phyloP scores from a whole-genome alignment of 2,113 vertebrate species.

The Dipodomys stephensi region DNA sequence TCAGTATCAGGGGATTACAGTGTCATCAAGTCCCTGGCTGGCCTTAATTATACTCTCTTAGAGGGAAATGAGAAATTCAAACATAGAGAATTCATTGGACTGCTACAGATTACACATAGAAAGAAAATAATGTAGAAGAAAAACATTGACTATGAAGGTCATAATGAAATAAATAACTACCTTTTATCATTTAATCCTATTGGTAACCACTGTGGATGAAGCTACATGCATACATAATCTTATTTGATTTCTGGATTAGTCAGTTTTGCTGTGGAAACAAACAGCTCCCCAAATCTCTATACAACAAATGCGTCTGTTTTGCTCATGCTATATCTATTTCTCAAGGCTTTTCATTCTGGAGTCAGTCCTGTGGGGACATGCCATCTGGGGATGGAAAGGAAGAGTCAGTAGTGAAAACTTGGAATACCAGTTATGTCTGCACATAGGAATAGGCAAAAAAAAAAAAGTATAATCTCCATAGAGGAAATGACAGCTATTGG shows the following conservation, averaged over 20 bases:
- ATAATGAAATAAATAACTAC: conserved; percentile 1
- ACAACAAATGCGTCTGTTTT: conserved; percentile 1
- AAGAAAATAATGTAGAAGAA: conserved; percentile 34
- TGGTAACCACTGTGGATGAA: background rate
- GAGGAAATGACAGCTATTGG: background rate
- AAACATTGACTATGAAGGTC: conserved; percentile 21
- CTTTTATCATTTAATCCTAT: conserved; percentile 18
- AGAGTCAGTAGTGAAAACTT: background rate
- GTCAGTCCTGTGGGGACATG: background rate
- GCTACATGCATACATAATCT: background rate
- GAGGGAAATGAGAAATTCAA: conserved; percentile 18
- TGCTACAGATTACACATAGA: conserved; percentile 21
- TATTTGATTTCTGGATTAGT: background rate
- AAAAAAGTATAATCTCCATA: no score
- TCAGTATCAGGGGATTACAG: background rate
- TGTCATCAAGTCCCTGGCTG: background rate
- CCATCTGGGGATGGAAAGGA: background rate
- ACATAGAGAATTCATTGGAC: background rate
- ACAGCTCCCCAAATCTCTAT: background rate
- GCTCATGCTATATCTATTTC: background rate
- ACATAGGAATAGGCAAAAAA: background rate
- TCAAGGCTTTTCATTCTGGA: background rate
- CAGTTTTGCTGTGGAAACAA: conserved; percentile 9
- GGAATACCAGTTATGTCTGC: background rate
- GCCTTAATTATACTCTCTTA: conserved; percentile 28